A percentile compares a stretch with the other conserved stretches of the same genome.
phyloP scores from a whole-genome alignment of 2,113 vertebrate genomes.

The Ciconia stormi region DNA sequence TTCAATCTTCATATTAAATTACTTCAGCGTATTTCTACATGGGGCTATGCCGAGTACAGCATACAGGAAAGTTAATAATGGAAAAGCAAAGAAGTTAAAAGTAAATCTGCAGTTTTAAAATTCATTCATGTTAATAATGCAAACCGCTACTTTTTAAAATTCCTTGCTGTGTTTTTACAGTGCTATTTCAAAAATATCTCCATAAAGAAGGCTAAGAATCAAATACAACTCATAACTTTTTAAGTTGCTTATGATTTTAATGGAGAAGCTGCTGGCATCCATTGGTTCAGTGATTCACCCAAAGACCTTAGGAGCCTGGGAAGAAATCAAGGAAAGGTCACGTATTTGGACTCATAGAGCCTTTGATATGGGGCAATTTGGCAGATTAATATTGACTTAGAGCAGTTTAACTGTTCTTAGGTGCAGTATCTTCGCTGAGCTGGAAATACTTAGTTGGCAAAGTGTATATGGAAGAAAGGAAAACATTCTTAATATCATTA shows the following conservation, averaged over 20 bases:
- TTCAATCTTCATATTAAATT: constrained; percentile 22
- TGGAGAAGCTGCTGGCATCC: not conserved
- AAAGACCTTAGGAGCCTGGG: not conserved
- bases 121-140: constrained; percentile 38
- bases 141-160: not conserved
- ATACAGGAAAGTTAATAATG: constrained; percentile 28
- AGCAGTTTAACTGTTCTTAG: not conserved
- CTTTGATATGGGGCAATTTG: not conserved
- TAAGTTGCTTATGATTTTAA: not conserved
- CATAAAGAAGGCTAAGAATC: not conserved
- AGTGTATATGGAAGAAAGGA: not conserved
- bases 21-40: not conserved
- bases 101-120: constrained; percentile 20
- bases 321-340: not conserved
- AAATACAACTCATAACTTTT: not conserved
- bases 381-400: not conserved
- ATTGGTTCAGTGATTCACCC: not conserved
- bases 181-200: not conserved
- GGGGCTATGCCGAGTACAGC: not conserved
- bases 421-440: not conserved
- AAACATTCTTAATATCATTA: not conserved
- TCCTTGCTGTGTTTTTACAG: not conserved
- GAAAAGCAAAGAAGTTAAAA: constrained; percentile 27
- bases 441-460: not conserved
- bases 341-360: not conserved